Evolutionary conservation across 2,113 vertebrate species (phyloP).

Genomic region (Archocentrus centrarchus): DNA sequence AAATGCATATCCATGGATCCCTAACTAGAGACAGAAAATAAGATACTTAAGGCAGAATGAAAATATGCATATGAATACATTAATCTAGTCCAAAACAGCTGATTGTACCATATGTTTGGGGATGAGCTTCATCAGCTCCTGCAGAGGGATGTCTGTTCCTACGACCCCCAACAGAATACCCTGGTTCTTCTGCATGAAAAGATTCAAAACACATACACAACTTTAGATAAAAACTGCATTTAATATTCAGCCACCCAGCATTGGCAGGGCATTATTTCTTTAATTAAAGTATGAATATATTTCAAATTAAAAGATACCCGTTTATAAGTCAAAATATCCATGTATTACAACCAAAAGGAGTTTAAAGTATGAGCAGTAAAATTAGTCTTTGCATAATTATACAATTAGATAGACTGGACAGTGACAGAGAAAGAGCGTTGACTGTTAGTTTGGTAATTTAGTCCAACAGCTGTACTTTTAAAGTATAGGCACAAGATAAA

Average conservation of each 20-base stretch:
- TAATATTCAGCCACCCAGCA: not conserved
- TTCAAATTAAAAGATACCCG: too few species aligned
- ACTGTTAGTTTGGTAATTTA: not conserved
- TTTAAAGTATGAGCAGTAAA: not conserved
- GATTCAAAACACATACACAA: constrained; percentile 41
- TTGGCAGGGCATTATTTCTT: not conserved
- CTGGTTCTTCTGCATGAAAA: constrained; percentile 88
- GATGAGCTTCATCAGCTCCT: constrained; percentile 96
- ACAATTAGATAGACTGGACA: not conserved
- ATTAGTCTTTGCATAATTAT: not conserved
- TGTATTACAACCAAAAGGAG: too few species aligned
- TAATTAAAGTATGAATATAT: not conserved
- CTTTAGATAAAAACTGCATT: constrained; percentile 25
- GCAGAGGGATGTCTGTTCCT: constrained; percentile 98
- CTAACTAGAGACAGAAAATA: constrained; percentile 83
- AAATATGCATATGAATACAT: constrained; percentile 13
- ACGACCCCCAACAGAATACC: constrained; percentile 97
- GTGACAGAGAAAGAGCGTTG: not conserved
- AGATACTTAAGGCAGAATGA: constrained; percentile 9
- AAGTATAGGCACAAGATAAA: not conserved
- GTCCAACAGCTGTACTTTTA: not conserved
- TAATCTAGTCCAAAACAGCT: constrained; percentile 39
- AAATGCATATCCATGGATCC: constrained; percentile 97
- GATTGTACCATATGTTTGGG: constrained; percentile 96
- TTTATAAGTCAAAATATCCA: too few species aligned